phyloP scores from a whole-genome alignment of 2,113 vertebrate genomes.

The Zeus faber region DNA sequence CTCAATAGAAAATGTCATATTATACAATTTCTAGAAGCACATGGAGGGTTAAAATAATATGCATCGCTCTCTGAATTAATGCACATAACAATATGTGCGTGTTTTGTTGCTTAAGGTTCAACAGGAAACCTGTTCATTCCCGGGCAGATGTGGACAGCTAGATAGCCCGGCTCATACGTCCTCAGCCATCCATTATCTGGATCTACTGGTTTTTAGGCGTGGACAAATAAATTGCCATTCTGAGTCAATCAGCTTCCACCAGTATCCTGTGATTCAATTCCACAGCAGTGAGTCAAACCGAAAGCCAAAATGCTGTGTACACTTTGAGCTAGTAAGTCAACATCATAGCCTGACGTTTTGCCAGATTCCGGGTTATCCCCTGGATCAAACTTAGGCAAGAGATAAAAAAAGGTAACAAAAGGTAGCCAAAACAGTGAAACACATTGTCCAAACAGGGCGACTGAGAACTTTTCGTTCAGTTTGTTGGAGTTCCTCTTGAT shows the following conservation, averaged over 20 bases:
- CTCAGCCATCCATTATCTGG: conserved; percentile 19
- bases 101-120: neutral
- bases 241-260: conserved; percentile 16
- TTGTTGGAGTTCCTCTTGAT: too few species aligned
- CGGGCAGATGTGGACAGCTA: neutral
- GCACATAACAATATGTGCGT: too few species aligned
- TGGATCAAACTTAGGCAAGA: too few species aligned
- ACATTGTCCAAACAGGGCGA: too few species aligned
- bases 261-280: conserved; percentile 1
- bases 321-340: neutral
- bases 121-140: neutral
- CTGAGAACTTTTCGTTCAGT: too few species aligned
- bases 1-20: too few species aligned
- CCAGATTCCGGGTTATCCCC: too few species aligned
- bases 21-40: neutral
- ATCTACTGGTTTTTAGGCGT: conserved; percentile 21
- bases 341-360: too few species aligned
- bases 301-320: neutral
- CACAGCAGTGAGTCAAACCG: conserved; percentile 17
- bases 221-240: conserved; percentile 1
- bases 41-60: too few species aligned
- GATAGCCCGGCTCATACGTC: neutral
- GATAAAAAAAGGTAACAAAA: too few species aligned
- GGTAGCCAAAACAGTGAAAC: too few species aligned
- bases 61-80: too few species aligned